Evolutionary conservation across 2,113 vertebrate genomes (phyloP).

Genomic region (Thinocorus orbignyianus): DNA sequence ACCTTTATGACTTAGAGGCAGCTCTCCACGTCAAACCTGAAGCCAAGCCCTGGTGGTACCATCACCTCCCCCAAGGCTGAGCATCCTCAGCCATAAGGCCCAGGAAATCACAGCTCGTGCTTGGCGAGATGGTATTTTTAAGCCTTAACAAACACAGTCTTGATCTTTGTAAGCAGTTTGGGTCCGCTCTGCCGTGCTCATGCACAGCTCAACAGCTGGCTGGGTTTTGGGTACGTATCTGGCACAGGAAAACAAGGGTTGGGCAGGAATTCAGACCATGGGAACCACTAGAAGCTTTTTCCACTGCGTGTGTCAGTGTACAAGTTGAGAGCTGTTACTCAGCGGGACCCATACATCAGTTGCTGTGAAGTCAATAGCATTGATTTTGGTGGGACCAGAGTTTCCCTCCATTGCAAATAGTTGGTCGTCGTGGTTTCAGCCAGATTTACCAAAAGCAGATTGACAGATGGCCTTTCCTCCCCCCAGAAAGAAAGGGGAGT

Average conservation of each 20-base stretch:
- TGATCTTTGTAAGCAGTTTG: conserved; percentile 22
- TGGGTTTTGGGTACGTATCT: neutral
- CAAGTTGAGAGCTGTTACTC: neutral
- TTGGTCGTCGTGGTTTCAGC: too few relatives aligned
- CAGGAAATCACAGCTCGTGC: neutral
- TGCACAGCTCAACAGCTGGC: neutral
- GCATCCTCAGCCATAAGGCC: neutral
- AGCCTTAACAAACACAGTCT: conserved; percentile 35
- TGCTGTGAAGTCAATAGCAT: neutral
- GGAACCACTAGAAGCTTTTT: neutral
- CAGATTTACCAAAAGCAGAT: too few relatives aligned
- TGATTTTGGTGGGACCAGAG: neutral
- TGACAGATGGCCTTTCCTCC: too few relatives aligned
- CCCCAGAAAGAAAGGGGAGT: too few relatives aligned
- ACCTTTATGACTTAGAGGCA: neutral
- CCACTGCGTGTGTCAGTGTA: neutral
- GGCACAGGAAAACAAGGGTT: neutral
- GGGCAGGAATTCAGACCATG: neutral
- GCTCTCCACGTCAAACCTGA: fast-evolving
- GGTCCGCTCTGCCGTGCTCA: neutral
- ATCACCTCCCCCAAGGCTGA: neutral
- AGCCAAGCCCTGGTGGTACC: neutral
- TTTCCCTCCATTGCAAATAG: fast-evolving
- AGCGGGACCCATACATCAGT: neutral
- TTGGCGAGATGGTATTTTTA: neutral